Base-by-base conservation (phyloP, 2,888 invertebrate species). In the Eristalinus sepulchralis region DNA sequence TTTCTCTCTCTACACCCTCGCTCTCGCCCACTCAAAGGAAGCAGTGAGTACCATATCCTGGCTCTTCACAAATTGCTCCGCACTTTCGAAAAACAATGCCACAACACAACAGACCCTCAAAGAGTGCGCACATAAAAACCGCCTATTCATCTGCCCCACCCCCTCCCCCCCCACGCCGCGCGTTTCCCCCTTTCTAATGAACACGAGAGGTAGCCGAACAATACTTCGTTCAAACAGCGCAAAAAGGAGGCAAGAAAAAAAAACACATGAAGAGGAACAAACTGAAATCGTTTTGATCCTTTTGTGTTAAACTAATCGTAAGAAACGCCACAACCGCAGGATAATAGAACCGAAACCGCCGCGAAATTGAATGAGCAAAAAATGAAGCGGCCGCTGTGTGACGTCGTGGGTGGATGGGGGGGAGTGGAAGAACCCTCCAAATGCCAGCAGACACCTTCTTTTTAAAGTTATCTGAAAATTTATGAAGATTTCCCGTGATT, bases 291-390 rank as follows among this genome's bases (percentile, higher is more conserved):
- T 60, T 70, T 80, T 84, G 62, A 79, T 70, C 59, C 63, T 59
- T 73, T 70, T 60, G 67, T 34, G 68, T 64, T 73, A 70, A 83
- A 83, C 63, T 68, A 81, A 81, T 79, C 70, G 59, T 36, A 75
- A 75, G 60, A 84, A 72, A 64, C 39, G 13, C n/a, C 17, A 34
- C 57, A 10, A 57, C 57, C 20, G 17, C 13, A 27, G 9, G 60
- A 57, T 34, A 63, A 62, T 47, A 66, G 47, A 75, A 63, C 27
- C 27, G 36, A 76, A 71, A 71, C 71, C 80, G 80, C 62, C 62
- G 60, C 66, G 39, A 57, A 36, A 73, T 33, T 64, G 57, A 55
- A 68, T 33, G 36, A 62, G 34, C 4, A 10, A 31, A 20, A 63
- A 0, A 13, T 11, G 11, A 5, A 57, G 11, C 24, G 47, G 8